phyloP scores from a whole-genome alignment of 2,888 invertebrate genomes.

The Sinohyriopsis cumingii region DNA sequence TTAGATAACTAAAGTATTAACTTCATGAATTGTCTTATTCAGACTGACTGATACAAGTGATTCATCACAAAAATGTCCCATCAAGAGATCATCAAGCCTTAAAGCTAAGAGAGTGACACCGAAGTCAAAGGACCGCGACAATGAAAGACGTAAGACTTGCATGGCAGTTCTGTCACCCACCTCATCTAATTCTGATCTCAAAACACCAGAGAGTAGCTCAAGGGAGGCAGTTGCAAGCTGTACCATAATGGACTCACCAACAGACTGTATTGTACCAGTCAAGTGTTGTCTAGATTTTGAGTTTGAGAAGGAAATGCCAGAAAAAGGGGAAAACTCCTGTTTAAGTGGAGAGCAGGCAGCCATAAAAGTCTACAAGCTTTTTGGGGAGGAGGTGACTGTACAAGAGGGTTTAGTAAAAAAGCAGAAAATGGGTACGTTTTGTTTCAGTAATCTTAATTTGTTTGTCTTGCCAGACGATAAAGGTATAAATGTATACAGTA shows the following conservation, averaged over 20 bases:
- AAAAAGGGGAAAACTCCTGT: not conserved
- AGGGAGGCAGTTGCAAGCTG: not conserved
- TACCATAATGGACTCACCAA: too few relatives aligned
- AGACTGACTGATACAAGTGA: too few relatives aligned
- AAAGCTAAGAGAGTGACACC: constrained; percentile 50
- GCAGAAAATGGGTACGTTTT: constrained; percentile 50
- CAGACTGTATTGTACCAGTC: not conserved
- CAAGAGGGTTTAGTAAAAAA: constrained; percentile 55
- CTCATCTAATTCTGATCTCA: constrained; percentile 13
- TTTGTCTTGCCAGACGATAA: not conserved
- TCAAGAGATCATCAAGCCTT: constrained; percentile 64
- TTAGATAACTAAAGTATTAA: too few relatives aligned
- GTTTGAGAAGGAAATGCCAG: constrained; percentile 7
- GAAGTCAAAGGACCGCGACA: constrained; percentile 41
- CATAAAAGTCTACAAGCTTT: constrained; percentile 47
- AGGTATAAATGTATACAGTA: too few relatives aligned
- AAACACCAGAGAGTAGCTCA: not conserved
- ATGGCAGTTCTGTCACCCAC: constrained; percentile 57
- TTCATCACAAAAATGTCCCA: not conserved
- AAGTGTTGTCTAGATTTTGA: constrained; percentile 11
- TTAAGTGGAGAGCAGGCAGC: constrained; percentile 14
- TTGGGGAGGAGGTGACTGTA: constrained; percentile 51
- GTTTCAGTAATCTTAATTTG: not conserved
- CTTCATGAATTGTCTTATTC: too few relatives aligned
- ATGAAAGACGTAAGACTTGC: constrained; percentile 61